These are phyloP conservation scores for Palythoa grandis DNA, from an alignment of 92 coral and sea anemone species.

Conservation along the genomic window DNA sequence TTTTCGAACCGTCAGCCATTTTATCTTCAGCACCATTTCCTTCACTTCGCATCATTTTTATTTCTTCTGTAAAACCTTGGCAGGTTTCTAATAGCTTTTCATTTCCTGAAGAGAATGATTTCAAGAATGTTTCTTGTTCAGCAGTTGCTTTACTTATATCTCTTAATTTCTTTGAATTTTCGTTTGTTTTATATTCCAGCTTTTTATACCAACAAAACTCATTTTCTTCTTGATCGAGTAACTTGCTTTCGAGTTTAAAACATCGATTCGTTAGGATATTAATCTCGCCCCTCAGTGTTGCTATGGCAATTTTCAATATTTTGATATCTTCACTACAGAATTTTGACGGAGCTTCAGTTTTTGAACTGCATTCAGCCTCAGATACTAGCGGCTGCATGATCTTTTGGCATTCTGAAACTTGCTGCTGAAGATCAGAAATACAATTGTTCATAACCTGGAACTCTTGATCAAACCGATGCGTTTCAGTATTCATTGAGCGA, in stretches of 20 bases:
- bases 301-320: not conserved
- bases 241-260: not conserved
- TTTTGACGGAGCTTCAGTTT: not conserved
- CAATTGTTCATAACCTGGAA: too few species aligned
- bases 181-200: not conserved
- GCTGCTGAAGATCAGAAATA: too few species aligned
- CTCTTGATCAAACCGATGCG: not conserved
- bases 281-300: not conserved
- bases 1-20: not conserved
- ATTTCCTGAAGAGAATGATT: not conserved
- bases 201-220: constrained; percentile 19
- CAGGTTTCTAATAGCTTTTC: not conserved
- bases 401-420: not conserved
- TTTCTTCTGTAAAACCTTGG: not conserved
- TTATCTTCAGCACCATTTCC: not conserved
- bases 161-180: not conserved
- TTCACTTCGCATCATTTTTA: not conserved
- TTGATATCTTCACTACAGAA: not conserved
- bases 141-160: not conserved
- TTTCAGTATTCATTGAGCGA: not conserved
- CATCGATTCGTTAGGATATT: not conserved
- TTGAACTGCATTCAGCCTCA: not conserved
- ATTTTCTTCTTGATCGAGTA: constrained; percentile 21
- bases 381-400: too few species aligned
- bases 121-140: not conserved